These are phyloP conservation scores for Nothura maculosa DNA, from an alignment of 2,797 vertebrate species.

Conservation along the genomic window DNA sequence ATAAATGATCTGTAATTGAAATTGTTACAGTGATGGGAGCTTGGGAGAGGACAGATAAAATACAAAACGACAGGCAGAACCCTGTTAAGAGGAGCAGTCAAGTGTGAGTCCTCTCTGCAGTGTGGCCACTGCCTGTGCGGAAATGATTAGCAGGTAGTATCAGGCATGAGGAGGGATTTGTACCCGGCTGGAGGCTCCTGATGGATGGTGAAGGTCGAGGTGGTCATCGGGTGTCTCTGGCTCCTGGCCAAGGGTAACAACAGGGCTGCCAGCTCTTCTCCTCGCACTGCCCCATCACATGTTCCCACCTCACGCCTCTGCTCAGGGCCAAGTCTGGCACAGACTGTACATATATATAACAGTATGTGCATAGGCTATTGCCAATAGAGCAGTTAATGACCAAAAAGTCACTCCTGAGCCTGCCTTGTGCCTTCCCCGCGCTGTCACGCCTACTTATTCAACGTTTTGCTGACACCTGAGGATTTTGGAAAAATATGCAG, in stretches of 20 bases:
- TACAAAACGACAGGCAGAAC: neutral
- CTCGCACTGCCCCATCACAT: neutral
- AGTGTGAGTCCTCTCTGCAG: neutral
- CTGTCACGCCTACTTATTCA: neutral
- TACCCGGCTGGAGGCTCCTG: neutral
- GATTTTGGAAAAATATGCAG: neutral
- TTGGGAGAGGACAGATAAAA: neutral
- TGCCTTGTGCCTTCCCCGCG: neutral
- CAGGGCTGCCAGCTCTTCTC: neutral
- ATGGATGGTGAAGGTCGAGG: rapidly evolving
- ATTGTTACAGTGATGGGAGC: neutral
- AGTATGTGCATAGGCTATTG: neutral
- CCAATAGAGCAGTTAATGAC: neutral
- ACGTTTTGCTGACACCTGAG: neutral
- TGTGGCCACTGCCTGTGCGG: neutral
- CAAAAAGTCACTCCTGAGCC: neutral
- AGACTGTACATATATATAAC: neutral
- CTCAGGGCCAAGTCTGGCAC: neutral
- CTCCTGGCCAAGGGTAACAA: neutral
- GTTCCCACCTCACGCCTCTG: neutral
- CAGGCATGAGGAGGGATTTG: neutral
- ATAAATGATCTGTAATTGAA: neutral
- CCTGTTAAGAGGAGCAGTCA: neutral
- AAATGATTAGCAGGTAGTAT: neutral
- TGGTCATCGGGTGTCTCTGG: neutral